Evolutionary conservation across 2,113 vertebrate species (phyloP), one percentile per base, ranked within the genome.

Genomic region (Paramisgurnus dabryanus): DNA sequence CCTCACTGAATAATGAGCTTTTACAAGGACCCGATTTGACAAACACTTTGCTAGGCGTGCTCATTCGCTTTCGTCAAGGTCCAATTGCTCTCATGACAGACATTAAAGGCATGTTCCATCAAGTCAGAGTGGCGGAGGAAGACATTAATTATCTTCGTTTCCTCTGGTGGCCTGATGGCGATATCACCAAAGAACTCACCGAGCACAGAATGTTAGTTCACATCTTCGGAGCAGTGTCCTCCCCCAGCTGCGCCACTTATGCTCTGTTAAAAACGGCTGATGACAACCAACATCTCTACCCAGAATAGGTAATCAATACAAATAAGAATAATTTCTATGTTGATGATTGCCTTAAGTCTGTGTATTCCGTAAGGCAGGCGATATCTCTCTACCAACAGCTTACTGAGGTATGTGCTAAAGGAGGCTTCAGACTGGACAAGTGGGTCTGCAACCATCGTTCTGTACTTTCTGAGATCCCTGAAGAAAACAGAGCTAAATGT

Each of bases 41-140:
- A 8, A 81, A 76, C 6, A 53, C 22, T 2, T 18, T 76, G 1
- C 4, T 81, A 9, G 55, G 63, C 10, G 55, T 81, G 4, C 15
- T 75, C 0, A 18, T 58, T 45, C 0, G 53, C 39, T 68, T 76
- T 13, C 11, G 11, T 53, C 64, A 55, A 13, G 76, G 76, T 22
- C 50, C 50, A 12, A 12, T 67, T 55, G 76, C 64, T 6, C 47
- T 81, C n/a, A 81, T 81, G 8, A 17, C 65, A 2, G 80, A 76
- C n/a, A 76, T 76, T 7, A 6, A 76, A 58, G 9, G 34, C 7
- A 67, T 80, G 49, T 74, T 80, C 4, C 49, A 74, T 47, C 61
- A 74, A 15, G 76, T 82, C 1, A 18, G 12, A 5, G 80, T 63
- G 43, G 58, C 57, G 11, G 27, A 69, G 3, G 34, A 64, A 18